A percentile compares a stretch with the other conserved stretches of the same genome.
Evolutionary conservation across 2,888 invertebrate genomes (phyloP).

Genomic region (Epirrhoe alternata): DNA sequence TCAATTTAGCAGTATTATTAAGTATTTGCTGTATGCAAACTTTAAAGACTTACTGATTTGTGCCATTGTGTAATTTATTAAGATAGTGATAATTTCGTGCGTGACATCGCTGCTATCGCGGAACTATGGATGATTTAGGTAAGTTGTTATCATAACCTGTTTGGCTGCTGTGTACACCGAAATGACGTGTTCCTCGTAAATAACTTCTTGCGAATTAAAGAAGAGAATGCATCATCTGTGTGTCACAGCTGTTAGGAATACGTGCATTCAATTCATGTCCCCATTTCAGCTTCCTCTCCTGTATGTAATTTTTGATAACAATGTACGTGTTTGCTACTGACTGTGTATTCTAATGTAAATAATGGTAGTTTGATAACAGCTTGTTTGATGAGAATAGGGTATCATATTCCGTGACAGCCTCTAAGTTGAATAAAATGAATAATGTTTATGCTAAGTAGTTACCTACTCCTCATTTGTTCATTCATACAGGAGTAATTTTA

Average conservation of each 20-base stretch:
- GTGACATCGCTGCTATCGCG: slow-evolving; percentile 36
- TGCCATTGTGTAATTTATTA: slow-evolving; percentile 45
- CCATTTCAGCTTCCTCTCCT: slow-evolving; percentile 7
- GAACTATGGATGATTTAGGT: slow-evolving; percentile 81
- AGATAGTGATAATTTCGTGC: slow-evolving; percentile 43
- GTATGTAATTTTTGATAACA: slow-evolving; percentile 13
- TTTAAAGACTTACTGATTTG: slow-evolving; percentile 42
- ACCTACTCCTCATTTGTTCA: too few species aligned
- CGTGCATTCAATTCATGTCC: not conserved
- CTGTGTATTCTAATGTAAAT: slow-evolving; percentile 23
- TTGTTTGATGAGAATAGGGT: not conserved
- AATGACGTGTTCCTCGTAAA: slow-evolving; percentile 75
- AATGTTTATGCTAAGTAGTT: not conserved
- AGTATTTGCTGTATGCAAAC: slow-evolving; percentile 45
- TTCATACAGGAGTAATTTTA: too few species aligned
- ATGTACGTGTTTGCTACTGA: slow-evolving; percentile 10
- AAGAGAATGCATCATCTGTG: slow-evolving; percentile 10
- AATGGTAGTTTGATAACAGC: slow-evolving; percentile 15
- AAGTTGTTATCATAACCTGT: slow-evolving; percentile 83
- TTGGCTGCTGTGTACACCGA: slow-evolving; percentile 59
- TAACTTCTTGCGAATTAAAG: slow-evolving; percentile 53
- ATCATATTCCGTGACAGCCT: not conserved
- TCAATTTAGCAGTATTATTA: slow-evolving; percentile 54
- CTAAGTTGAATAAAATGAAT: not conserved
- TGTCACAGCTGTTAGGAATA: slow-evolving; percentile 16